Evolutionary conservation across 2,888 invertebrate genomes (phyloP).

Genomic region (Drosophila phalerata): DNA sequence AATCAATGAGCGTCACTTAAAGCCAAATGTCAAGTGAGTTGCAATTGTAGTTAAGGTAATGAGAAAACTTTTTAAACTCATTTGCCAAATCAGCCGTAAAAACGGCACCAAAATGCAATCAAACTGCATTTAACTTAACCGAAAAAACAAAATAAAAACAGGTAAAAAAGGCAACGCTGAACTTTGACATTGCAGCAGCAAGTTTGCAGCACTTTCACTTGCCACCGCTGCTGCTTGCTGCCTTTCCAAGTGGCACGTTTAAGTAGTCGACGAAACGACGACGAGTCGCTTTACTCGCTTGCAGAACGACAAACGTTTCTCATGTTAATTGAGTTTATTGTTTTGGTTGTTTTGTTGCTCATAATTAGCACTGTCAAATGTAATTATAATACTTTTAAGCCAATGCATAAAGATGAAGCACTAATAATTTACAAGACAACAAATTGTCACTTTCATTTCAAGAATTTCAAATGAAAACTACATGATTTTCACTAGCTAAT

Average conservation of each 20-base stretch:
- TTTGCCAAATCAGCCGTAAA: constrained; percentile 58
- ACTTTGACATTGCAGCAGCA: constrained; percentile 65
- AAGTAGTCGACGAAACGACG: constrained; percentile 18
- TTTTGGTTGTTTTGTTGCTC: constrained; percentile 22
- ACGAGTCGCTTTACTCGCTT: constrained; percentile 18
- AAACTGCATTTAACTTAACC: constrained; percentile 50
- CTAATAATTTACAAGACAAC: constrained; percentile 28
- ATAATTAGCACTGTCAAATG: constrained; percentile 60
- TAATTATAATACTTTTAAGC: constrained; percentile 35
- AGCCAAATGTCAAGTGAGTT: constrained; percentile 50
- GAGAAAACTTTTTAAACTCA: constrained; percentile 40
- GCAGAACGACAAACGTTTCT: constrained; percentile 51
- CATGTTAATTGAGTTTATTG: constrained; percentile 71
- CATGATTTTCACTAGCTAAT: constrained; percentile 63
- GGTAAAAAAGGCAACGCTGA: constrained; percentile 45
- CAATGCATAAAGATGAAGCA: constrained; percentile 4
- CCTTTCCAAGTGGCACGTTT: constrained; percentile 51
- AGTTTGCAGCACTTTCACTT: constrained; percentile 70
- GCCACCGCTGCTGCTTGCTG: constrained; percentile 22
- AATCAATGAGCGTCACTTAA: constrained; percentile 40
- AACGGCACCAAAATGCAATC: constrained; percentile 48
- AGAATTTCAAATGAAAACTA: constrained; percentile 51
- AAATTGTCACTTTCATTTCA: constrained; percentile 74
- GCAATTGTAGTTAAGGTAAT: constrained; percentile 42
- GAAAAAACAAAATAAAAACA: constrained; percentile 1